These are phyloP conservation scores for Macrobrachium rosenbergii DNA, from an alignment of 1,140 invertebrate species.

Conservation along the genomic window DNA sequence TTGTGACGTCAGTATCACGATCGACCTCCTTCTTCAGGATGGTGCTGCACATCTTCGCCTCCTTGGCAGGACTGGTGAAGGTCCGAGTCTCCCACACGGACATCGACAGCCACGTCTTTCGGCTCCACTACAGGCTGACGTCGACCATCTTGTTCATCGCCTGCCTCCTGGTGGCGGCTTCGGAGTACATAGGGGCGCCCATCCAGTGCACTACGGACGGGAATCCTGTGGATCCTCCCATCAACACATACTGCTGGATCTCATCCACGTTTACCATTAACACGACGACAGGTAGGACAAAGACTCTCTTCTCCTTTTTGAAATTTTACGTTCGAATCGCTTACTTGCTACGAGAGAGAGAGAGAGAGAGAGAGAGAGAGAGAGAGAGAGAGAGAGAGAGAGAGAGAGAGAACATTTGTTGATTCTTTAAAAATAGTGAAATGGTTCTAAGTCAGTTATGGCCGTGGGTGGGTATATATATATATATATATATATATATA, in stretches of 20 bases:
- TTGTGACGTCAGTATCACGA: not conserved
- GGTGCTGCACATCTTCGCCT: constrained; percentile 42
- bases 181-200: constrained; percentile 91
- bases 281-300: constrained; percentile 40
- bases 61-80: constrained; percentile 61
- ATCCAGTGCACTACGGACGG: constrained; percentile 86
- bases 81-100: constrained; percentile 33
- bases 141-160: constrained; percentile 79
- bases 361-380: constrained; percentile 14
- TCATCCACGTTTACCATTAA: constrained; percentile 87
- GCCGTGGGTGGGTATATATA: no score
- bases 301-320: not conserved
- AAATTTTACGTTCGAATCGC: no score
- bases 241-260: constrained; percentile 94
- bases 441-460: not conserved
- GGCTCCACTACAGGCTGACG: constrained; percentile 90
- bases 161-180: constrained; percentile 83
- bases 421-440: no score
- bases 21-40: constrained; percentile 8
- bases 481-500: no score
- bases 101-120: constrained; percentile 87
- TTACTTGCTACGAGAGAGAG: not conserved
- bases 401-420: no score
- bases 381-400: constrained; percentile 14
- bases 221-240: constrained; percentile 81